Percentiles rank a stretch among this genome's conserved stretches.
phyloP scores from a whole-genome alignment of 2,888 invertebrate genomes.

The Syrphus vitripennis region DNA sequence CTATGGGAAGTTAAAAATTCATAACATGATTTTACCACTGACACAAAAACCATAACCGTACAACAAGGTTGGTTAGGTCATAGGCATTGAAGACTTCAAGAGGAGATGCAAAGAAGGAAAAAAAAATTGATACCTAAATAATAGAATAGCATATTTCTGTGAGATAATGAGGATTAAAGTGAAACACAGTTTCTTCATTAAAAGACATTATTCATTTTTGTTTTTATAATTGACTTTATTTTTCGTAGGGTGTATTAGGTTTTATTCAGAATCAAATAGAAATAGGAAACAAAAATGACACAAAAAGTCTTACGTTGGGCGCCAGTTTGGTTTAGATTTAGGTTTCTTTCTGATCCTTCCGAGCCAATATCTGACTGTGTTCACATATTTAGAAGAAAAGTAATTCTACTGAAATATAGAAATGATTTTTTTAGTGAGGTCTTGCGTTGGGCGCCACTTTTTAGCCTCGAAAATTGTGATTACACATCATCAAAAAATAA shows the following conservation, averaged over 20 bases:
- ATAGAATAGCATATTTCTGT: background rate
- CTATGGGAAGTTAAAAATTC: no score
- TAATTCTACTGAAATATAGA: no score
- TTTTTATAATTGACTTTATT: background rate
- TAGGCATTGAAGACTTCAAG: background rate
- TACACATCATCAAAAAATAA: no score
- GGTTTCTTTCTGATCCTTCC: no score
- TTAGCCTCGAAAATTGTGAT: no score
- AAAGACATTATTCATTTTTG: background rate
- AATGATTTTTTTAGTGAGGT: no score
- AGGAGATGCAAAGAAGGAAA: background rate
- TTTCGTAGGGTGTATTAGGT: background rate
- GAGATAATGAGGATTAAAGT: background rate
- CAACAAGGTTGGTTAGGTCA: conserved; percentile 1
- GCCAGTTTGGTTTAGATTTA: background rate
- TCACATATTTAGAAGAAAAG: no score
- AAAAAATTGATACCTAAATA: conserved; percentile 16
- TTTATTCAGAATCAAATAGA: background rate
- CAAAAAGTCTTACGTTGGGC: background rate
- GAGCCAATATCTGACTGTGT: no score
- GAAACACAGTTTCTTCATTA: conserved; percentile 7
- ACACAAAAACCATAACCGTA: conserved; percentile 29
- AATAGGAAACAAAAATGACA: background rate
- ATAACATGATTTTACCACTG: conserved; percentile 13
- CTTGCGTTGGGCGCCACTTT: no score